phyloP scores from a whole-genome alignment of 2,888 invertebrate genomes.

The Sarcophaga subvicina region DNA sequence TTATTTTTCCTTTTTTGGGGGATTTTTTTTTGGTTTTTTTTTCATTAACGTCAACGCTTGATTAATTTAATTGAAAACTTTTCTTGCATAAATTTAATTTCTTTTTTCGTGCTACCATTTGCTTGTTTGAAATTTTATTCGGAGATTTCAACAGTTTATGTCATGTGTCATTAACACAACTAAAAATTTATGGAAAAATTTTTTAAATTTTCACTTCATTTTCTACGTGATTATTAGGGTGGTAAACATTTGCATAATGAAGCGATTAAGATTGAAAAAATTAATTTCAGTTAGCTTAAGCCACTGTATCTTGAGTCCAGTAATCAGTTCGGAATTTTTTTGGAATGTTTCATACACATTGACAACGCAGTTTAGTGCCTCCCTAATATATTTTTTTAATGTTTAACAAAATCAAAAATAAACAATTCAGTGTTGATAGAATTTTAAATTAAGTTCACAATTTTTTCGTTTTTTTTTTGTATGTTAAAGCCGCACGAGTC shows the following conservation, averaged over 20 bases:
- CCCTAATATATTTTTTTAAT: too few relatives aligned
- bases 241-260: neutral
- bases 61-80: constrained; percentile 71
- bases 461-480: too few relatives aligned
- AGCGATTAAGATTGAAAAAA: too few relatives aligned
- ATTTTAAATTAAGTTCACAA: too few relatives aligned
- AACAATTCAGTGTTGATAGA: too few relatives aligned
- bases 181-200: neutral
- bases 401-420: too few relatives aligned
- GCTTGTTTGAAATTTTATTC: constrained; percentile 17
- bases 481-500: too few relatives aligned
- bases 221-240: neutral
- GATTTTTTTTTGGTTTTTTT: neutral
- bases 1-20: neutral
- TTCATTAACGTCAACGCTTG: constrained; percentile 36
- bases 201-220: neutral
- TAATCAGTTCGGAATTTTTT: too few relatives aligned
- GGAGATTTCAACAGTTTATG: constrained; percentile 19
- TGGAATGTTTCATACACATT: too few relatives aligned
- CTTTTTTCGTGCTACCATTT: neutral
- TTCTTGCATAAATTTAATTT: constrained; percentile 60
- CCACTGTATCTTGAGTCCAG: too few relatives aligned
- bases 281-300: too few relatives aligned
- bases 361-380: too few relatives aligned
- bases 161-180: constrained; percentile 54